These are phyloP conservation scores for Beroe forskalii DNA, from an alignment of 37 sponge, comb jelly and placozoan species.

Conservation along the genomic window DNA sequence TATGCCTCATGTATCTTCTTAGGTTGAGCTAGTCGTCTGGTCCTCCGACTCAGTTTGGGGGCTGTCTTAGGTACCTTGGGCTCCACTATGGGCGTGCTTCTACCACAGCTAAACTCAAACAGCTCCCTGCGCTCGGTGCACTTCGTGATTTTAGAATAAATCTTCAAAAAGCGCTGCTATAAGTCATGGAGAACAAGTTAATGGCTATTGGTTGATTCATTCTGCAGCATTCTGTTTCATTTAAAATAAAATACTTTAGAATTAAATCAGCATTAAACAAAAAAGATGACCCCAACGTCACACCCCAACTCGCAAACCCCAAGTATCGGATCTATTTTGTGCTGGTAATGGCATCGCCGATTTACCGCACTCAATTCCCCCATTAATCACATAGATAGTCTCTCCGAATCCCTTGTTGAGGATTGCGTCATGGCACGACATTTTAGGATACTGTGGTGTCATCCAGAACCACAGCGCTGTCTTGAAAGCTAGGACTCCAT, in stretches of 20 bases:
- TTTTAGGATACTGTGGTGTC: constrained; percentile 29
- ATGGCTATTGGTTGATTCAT: no score
- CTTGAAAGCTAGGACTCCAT: constrained; percentile 1
- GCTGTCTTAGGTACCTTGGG: background rate
- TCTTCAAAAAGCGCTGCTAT: no score
- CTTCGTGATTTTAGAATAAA: background rate
- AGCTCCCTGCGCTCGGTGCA: background rate
- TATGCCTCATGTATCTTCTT: background rate
- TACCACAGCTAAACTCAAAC: background rate
- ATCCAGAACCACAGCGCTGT: constrained; percentile 46
- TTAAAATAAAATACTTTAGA: no score
- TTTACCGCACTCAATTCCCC: constrained; percentile 8
- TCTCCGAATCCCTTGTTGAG: background rate
- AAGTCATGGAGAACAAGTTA: no score
- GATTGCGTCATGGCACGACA: constrained; percentile 19
- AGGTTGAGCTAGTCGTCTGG: background rate
- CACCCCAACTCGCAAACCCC: no score
- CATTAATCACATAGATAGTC: constrained; percentile 12
- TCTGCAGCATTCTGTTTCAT: no score
- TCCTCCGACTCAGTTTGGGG: background rate
- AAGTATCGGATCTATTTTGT: no score
- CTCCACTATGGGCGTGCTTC: background rate
- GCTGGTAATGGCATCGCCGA: no score
- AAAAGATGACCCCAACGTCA: no score
- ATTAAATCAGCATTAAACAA: no score